phyloP scores from a whole-genome alignment of 2,797 vertebrate species.

The Coracias cyanogaster region DNA sequence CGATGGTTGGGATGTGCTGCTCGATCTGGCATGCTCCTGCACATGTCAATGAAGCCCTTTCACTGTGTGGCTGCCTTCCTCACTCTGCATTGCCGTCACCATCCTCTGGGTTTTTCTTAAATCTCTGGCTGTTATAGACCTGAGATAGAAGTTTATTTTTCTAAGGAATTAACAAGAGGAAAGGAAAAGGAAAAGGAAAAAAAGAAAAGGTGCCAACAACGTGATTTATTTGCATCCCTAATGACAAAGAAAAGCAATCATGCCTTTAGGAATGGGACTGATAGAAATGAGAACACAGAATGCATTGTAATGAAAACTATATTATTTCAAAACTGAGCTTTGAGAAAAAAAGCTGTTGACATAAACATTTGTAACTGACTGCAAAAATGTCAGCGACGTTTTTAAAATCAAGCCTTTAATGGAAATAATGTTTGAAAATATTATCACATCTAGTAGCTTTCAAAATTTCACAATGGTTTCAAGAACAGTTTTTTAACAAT shows the following conservation, averaged over 20 bases:
- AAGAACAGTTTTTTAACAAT: not conserved
- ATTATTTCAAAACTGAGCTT: not conserved
- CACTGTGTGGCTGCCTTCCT: not conserved
- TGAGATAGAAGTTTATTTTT: not conserved
- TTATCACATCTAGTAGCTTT: not conserved
- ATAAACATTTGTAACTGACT: not conserved
- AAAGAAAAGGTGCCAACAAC: not conserved
- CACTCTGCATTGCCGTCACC: not conserved
- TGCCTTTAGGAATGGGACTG: not conserved
- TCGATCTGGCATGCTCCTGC: not conserved
- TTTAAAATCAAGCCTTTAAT: conserved; percentile 7
- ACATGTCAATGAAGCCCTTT: not conserved
- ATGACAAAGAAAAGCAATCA: not conserved
- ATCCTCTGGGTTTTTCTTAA: not conserved
- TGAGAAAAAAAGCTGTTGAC: conserved; percentile 16
- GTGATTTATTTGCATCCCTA: not conserved
- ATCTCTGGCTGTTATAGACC: not conserved
- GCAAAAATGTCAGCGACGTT: not conserved
- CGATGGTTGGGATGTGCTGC: not conserved
- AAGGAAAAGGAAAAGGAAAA: not conserved
- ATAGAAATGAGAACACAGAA: not conserved
- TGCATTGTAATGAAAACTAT: not conserved
- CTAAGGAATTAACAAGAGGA: not conserved
- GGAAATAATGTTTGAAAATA: not conserved
- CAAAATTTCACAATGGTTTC: not conserved